These are phyloP conservation scores for Eutolmus rufibarbis DNA, from an alignment of 2,888 invertebrate species.

Conservation along the genomic window DNA sequence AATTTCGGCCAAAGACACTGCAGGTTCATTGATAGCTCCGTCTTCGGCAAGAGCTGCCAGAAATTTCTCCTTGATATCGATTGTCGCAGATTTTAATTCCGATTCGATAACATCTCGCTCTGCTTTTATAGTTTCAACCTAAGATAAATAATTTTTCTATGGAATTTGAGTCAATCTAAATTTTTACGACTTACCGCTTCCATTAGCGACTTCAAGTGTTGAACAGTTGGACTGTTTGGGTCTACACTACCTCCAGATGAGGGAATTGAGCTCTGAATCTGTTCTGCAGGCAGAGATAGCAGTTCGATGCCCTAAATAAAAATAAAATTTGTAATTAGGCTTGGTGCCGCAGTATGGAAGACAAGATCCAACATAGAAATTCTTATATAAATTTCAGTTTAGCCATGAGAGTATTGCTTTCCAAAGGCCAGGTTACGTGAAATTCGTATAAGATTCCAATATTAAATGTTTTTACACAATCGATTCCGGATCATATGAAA, in stretches of 20 bases:
- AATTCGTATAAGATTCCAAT: too few species aligned
- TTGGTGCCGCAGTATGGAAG: too few species aligned
- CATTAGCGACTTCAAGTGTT: conserved; percentile 78
- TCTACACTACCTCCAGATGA: conserved; percentile 67
- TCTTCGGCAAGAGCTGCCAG: conserved; percentile 77
- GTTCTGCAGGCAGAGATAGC: conserved; percentile 76
- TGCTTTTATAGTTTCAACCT: conserved; percentile 84
- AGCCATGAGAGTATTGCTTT: too few species aligned
- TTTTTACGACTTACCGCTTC: conserved; percentile 67
- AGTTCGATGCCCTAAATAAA: conserved; percentile 76
- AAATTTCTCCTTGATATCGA: conserved; percentile 85
- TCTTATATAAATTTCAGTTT: too few species aligned
- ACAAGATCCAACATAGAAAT: too few species aligned
- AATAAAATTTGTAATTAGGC: background rate
- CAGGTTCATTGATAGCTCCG: conserved; percentile 80
- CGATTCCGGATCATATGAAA: too few species aligned
- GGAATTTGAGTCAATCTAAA: conserved; percentile 47
- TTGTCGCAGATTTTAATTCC: conserved; percentile 79
- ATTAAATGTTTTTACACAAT: too few species aligned
- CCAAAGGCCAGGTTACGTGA: too few species aligned
- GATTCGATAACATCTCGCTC: conserved; percentile 90
- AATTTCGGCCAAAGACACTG: conserved; percentile 74
- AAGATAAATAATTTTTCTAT: conserved; percentile 14
- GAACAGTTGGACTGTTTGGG: conserved; percentile 69
- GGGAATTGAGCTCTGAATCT: conserved; percentile 76